Conservation (phyloP, 2,113 vertebrate species). For the Antennarius striatus region DNA sequence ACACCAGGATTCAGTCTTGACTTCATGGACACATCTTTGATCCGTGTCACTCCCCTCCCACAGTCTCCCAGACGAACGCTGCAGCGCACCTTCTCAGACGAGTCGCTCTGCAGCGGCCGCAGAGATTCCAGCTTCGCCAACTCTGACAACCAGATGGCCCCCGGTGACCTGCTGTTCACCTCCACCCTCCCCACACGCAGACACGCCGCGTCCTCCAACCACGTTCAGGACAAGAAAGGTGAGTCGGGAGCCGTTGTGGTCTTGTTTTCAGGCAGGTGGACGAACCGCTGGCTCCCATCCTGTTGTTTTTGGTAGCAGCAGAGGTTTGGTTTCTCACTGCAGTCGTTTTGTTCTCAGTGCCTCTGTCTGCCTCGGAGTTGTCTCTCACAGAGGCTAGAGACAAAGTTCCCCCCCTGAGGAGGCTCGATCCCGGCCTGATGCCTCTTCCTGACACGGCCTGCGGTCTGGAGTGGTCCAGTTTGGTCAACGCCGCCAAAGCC, state of each 20-base stretch:
- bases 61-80: slow-evolving; percentile 85
- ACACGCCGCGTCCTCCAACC: slow-evolving; percentile 69
- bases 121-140: slow-evolving; percentile 83
- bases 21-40: slow-evolving; percentile 15
- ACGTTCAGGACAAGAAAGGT: slow-evolving; percentile 84
- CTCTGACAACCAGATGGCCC: slow-evolving; percentile 73
- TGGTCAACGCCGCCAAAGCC: slow-evolving; percentile 90
- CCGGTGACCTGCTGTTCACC: slow-evolving; percentile 84
- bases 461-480: slow-evolving; percentile 91
- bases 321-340: slow-evolving; percentile 15
- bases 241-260: slow-evolving; percentile 11
- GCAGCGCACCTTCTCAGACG: slow-evolving; percentile 90
- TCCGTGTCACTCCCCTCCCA: slow-evolving; percentile 7
- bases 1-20: too few species aligned
- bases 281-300: too few species aligned
- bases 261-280: neutral
- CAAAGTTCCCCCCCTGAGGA: slow-evolving; percentile 79
- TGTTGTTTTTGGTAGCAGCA: neutral
- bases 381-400: slow-evolving; percentile 84
- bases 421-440: slow-evolving; percentile 88
- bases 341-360: slow-evolving; percentile 67
- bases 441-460: slow-evolving; percentile 88
- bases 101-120: slow-evolving; percentile 90
- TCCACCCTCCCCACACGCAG: slow-evolving; percentile 86
- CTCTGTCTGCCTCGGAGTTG: slow-evolving; percentile 86